Evolutionary conservation across 2,888 invertebrate genomes (phyloP).

Genomic region (Digitonthophagus gazella): DNA sequence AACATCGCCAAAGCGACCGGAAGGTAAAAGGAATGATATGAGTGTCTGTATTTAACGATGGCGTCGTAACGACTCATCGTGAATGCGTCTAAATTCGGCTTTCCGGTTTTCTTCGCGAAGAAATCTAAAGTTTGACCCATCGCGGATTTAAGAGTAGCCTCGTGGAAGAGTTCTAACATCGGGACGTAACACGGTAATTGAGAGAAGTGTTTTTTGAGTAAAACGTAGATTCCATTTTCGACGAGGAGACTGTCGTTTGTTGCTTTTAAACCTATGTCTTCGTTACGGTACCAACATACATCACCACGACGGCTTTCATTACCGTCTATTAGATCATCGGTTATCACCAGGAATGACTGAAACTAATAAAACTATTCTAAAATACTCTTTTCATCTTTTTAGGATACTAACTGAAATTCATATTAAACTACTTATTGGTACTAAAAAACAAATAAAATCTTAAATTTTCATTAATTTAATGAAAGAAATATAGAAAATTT

Average conservation of each 20-base stretch:
- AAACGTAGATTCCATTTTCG: constrained; percentile 72
- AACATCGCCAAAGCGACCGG: constrained; percentile 83
- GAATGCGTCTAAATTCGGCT: constrained; percentile 62
- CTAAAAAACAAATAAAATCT: no score
- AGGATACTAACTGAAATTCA: no score
- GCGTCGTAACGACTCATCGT: constrained; percentile 80
- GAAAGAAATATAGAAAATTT: no score
- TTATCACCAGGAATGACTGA: constrained; percentile 82
- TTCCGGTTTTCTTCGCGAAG: constrained; percentile 57
- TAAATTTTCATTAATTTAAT: no score
- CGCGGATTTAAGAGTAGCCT: constrained; percentile 66
- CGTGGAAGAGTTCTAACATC: constrained; percentile 74
- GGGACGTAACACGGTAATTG: constrained; percentile 73
- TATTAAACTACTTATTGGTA: no score
- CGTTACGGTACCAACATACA: constrained; percentile 84
- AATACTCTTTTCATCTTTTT: no score
- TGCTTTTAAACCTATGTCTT: constrained; percentile 70
- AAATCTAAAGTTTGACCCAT: constrained; percentile 79
- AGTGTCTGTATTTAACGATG: constrained; percentile 84
- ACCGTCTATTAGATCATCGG: constrained; percentile 90
- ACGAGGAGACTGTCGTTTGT: constrained; percentile 84
- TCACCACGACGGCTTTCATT: constrained; percentile 80
- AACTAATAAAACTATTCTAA: constrained; percentile 73
- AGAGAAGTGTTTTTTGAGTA: constrained; percentile 77
- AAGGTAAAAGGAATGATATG: constrained; percentile 87